Base-by-base conservation (phyloP, 2,888 invertebrate species). In the Microctonus brassicae region DNA sequence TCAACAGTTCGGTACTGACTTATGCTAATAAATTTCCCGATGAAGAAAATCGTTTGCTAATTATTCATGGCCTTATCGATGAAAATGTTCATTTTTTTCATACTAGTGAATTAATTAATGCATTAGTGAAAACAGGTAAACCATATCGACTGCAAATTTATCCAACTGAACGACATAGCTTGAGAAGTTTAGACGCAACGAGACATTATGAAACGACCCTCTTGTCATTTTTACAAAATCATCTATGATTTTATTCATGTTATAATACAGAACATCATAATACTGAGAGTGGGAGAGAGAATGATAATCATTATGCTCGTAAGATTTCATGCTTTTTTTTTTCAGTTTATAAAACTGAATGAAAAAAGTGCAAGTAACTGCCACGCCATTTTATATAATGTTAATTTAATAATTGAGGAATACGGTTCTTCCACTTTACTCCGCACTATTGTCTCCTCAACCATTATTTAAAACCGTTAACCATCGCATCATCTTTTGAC, bases 71-170 rank as follows among this genome's bases (percentile, higher is more conserved):
- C 1, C 89, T 99, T 75, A 97, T 97, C 70, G 99, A 99, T 87
- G 99, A 99, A 88, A 99, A 99, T 87, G 99, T 99, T 0, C 99
- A 99, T 88, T 99, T 99, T 88, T 94, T 94, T 79, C 99, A 99
- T 88, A 97, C 98, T 13, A 96, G 95, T 81, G 94, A 95, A 78
- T 89, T 99, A 73, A 93, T 99, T 26, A 94, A 95, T 76, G 94
- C 95, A 70, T 91, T 99, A 74, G 93, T 98, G 69, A 93, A 95
- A 79, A 94, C 94, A n/a, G 97, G 98, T 75, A 99, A 99, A 88
- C 99, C 99, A 0, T 98, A 99, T 86, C 93, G 97, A 80, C 88
- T 97, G 74, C 95, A 98, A 92, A 92, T 99, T 22, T 99, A 98
- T 87, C 99, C 99, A 0, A 95, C 95, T 76, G 99, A 99, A 87